Evolutionary conservation across 1,140 invertebrate genomes (phyloP).

Genomic region (Drosophila mojavensis): DNA sequence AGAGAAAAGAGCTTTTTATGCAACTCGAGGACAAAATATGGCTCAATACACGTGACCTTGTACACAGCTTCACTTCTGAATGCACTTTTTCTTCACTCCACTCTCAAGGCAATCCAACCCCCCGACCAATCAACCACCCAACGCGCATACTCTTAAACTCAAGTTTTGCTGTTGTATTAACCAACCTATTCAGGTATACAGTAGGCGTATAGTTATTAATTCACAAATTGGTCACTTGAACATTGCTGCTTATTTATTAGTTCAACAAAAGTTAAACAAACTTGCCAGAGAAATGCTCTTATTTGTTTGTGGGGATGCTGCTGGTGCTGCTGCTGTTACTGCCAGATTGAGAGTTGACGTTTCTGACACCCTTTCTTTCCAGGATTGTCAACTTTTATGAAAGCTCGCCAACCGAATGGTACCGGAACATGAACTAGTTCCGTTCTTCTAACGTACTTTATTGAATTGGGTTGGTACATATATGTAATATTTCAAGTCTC

Average conservation of each 20-base stretch:
- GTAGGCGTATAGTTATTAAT: too few species aligned
- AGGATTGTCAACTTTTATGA: neutral
- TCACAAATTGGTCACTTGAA: neutral
- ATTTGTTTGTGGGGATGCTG: slow-evolving; percentile 3
- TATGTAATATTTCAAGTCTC: too few species aligned
- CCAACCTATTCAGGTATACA: too few species aligned
- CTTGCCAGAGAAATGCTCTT: neutral
- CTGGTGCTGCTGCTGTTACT: too few species aligned
- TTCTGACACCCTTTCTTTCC: neutral
- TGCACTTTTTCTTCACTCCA: slow-evolving; percentile 3
- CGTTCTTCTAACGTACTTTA: too few species aligned
- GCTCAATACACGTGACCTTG: slow-evolving; percentile 23
- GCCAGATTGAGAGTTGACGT: neutral
- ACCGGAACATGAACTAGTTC: slow-evolving; percentile 12
- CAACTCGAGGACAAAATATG: slow-evolving; percentile 14
- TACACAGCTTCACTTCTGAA: neutral
- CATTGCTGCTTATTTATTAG: neutral
- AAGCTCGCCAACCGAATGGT: neutral
- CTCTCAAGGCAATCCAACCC: neutral
- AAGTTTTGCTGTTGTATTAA: too few species aligned
- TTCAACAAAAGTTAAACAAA: neutral
- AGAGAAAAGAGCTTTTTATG: too few species aligned
- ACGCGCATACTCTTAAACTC: too few species aligned
- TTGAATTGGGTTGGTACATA: too few species aligned
- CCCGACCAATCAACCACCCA: too few species aligned